Evolutionary conservation across 2,888 invertebrate genomes (phyloP), one percentile per base, ranked within the genome.

Genomic region (Andrena camellia): DNA sequence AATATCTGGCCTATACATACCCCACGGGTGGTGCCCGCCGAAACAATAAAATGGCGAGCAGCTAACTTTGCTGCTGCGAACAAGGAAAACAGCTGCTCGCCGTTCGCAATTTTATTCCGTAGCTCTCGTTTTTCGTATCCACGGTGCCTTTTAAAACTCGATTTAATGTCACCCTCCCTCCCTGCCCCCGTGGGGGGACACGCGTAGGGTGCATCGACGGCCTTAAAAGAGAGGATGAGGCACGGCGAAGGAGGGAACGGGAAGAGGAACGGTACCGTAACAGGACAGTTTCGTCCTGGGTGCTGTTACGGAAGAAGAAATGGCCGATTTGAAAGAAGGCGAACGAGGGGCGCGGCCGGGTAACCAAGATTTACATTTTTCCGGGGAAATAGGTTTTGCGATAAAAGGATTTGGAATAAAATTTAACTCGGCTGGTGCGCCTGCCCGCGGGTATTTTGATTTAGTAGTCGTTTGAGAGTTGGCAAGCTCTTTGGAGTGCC

Each of bases 381-480:
- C 90, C 89, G 83, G 86, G 89, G 89, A 92, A 92, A 92, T 91
- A 90, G 90, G 90, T 91, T 91, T 91, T 86, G 90, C 91, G 92
- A 92, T 92, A 92, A 92, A 92, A 92, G 92, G 92, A 91, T 92
- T 92, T 90, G 89, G 90, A 92, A 92, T 92, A 92, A 92, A 92
- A 92, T 92, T 91, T 87, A 89, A 88, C 89, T 88, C 88, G 88
- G 75, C 83, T 85, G 88, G 72, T 82, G 57, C 69, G 67, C 82
- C 77, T 84, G 81, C 76, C 81, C 80, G 85, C 77, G 71, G 86
- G 89, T 91, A 92, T 93, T 93, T 93, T 93, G 92, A 93, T 92
- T 93, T 93, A 93, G 91, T 91, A 91, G 91, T 91, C 92, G 92
- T 93, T 92, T 89, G 91, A 91, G 89, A 92, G 91, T 93, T 93